Percentiles rank a stretch among this genome's conserved stretches.
phyloP scores from a whole-genome alignment of 1,140 invertebrate genomes.

The Acyrthosiphon pisum region DNA sequence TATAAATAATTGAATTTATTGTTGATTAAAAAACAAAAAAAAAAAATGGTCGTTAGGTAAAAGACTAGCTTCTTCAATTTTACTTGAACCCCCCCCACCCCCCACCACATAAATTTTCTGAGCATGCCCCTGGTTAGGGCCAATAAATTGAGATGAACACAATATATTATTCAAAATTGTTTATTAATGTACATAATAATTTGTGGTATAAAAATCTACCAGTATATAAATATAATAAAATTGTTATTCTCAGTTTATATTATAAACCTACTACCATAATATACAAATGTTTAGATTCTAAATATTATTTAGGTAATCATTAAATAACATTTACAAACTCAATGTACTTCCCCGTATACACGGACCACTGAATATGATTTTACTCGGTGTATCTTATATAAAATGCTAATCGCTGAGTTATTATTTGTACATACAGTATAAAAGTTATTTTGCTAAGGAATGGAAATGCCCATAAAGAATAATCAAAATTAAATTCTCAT shows the following conservation, averaged over 20 bases:
- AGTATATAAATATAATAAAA: conserved; percentile 52
- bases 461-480: conserved; percentile 28
- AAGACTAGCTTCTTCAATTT: too few relatives aligned
- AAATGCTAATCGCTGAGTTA: neutral
- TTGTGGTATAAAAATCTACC: conserved; percentile 48
- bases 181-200: conserved; percentile 50
- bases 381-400: neutral
- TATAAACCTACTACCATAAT: neutral
- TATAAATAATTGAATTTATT: too few relatives aligned
- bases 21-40: too few relatives aligned
- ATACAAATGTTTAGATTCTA: conserved; percentile 37
- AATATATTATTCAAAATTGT: conserved; percentile 39
- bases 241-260: conserved; percentile 40
- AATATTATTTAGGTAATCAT: conserved; percentile 7
- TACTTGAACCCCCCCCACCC: too few relatives aligned
- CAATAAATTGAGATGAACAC: neutral
- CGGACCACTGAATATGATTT: neutral
- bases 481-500: conserved; percentile 1
- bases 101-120: too few relatives aligned
- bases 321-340: conserved; percentile 33
- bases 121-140: too few relatives aligned
- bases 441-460: neutral
- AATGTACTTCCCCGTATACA: neutral
- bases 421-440: neutral
- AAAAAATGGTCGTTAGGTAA: too few relatives aligned